Evolutionary conservation across 2,797 vertebrate genomes (phyloP).

Genomic region (Chelon auratus): DNA sequence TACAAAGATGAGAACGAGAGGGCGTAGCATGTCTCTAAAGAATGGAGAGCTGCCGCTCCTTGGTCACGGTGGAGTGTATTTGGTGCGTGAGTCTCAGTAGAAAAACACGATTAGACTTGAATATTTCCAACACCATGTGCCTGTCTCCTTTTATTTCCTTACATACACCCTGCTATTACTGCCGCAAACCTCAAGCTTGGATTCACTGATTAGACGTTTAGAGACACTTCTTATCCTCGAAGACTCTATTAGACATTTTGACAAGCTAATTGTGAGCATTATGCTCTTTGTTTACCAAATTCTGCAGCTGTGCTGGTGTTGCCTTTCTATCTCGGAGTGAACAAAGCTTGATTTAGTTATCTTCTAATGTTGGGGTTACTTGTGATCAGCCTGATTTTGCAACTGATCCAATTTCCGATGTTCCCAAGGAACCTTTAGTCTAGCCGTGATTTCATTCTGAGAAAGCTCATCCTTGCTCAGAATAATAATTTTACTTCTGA

Average conservation of each 20-base stretch:
- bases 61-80: not conserved
- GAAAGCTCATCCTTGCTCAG: not conserved
- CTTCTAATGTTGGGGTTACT: not conserved
- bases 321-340: not conserved
- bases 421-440: not conserved
- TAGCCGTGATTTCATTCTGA: not conserved
- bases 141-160: no score
- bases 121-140: no score
- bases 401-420: not conserved
- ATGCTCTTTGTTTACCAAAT: not conserved
- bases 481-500: not conserved
- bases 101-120: not conserved
- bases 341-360: not conserved
- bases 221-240: not conserved
- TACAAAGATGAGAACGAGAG: not conserved
- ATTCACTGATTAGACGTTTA: no score
- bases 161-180: not conserved
- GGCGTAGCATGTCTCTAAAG: not conserved
- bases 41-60: not conserved
- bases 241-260: not conserved
- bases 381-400: not conserved
- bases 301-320: not conserved
- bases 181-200: no score
- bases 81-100: not conserved
- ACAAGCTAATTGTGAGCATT: not conserved